Evolutionary conservation across 1,140 invertebrate genomes (phyloP), one percentile per base, ranked within the genome.

Genomic region (Drosophila mayri): DNA sequence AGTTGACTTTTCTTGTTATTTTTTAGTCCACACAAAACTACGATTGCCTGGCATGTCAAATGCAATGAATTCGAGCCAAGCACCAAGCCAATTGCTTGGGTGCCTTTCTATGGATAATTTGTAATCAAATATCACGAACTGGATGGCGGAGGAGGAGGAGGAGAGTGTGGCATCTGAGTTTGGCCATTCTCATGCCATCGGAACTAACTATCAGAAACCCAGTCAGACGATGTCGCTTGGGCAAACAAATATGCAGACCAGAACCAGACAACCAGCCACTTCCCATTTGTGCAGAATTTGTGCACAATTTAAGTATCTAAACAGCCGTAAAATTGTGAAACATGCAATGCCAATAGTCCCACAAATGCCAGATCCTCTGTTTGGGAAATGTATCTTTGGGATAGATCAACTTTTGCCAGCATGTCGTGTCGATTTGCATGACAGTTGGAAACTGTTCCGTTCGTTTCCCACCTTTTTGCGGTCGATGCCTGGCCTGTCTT

Each of bases 91-190:
- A 64, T 74, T 46, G 52, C 49, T 50, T 50, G 65, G 62, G 41
- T 49, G 46, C 43, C 70, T 66, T 73, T 71, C 58, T 25, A 60
- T 47, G 77, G 80, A 87, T 88, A 88, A 84, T 79, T 87, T 84
- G 80, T 87, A 87, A 87, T 88, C 80, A 88, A 87, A 87, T 88
- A 88, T 84, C 84, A 87, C 84, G 84, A 87, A 80, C 65, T 57
- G 44, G 32, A 49, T 37, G 47, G 18, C 9, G 18, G 11, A 32
- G 32, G 32, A 10, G 20, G 43, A 25, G 44, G 16, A 20, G 59
- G n/a, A 47, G 20, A 41, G 60, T 52, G 55, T 61, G 22, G 41
- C 46, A 43, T 46, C 50, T 10, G 40, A 71, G 67, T 41, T 58
- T 43, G 32, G 18, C 61, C 65, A 49, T 67, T 50, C 37, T 28